These are phyloP conservation scores for Bombus turneri DNA, from an alignment of 1,140 invertebrate species.

Conservation along the genomic window DNA sequence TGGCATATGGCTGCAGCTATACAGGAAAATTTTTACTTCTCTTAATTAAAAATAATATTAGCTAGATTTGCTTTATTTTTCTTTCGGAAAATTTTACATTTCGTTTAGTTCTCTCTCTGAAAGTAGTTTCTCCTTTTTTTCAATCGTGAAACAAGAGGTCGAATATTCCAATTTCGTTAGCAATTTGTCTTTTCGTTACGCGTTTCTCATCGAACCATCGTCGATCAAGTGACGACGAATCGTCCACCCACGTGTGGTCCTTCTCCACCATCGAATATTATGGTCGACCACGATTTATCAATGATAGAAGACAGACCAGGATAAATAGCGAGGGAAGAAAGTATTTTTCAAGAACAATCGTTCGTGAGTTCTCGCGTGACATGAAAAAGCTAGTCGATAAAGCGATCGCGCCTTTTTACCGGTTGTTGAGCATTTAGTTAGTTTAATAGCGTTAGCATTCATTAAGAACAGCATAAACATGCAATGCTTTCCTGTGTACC, in stretches of 20 bases:
- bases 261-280: neutral
- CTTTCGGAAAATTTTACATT: neutral
- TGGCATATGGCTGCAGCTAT: no score
- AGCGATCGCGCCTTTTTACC: no score
- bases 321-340: neutral
- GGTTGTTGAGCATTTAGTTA: neutral
- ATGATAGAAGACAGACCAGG: neutral
- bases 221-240: neutral
- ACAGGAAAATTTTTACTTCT: no score
- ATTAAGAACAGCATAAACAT: no score
- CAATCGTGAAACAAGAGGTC: neutral
- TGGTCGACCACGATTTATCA: constrained; percentile 18
- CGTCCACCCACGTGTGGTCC: neutral
- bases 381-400: neutral
- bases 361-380: neutral
- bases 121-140: neutral
- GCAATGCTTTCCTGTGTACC: no score
- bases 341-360: constrained; percentile 15
- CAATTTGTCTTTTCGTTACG: constrained; percentile 23
- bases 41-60: no score
- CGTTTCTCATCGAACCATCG: constrained; percentile 21
- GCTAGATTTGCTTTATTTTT: no score
- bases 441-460: neutral
- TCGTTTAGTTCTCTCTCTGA: neutral
- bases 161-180: neutral